Conservation (phyloP, 2,113 vertebrate species). For the Rana temporaria region DNA sequence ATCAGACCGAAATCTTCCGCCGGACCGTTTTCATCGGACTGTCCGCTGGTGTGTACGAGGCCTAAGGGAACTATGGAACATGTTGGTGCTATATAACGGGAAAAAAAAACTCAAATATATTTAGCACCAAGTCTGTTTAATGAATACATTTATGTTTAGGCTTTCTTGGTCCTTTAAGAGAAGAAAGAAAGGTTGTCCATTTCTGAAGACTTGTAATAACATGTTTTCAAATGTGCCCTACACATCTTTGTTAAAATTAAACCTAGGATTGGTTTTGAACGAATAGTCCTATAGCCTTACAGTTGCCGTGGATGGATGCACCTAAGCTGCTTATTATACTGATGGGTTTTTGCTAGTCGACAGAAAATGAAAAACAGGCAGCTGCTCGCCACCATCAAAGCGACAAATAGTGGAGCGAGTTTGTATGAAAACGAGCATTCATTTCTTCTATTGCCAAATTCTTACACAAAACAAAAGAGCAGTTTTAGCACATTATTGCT, state of each 20-base stretch:
- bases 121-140: no score
- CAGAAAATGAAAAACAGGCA: slow-evolving; percentile 85
- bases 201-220: slow-evolving; percentile 73
- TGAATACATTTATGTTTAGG: no score
- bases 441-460: slow-evolving; percentile 98
- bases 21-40: no score
- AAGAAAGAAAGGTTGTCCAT: slow-evolving; percentile 71
- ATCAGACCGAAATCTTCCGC: no score
- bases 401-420: slow-evolving; percentile 89
- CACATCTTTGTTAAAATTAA: slow-evolving; percentile 89
- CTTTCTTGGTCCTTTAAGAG: background rate
- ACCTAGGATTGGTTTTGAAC: slow-evolving; percentile 87
- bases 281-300: slow-evolving; percentile 86
- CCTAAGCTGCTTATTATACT: slow-evolving; percentile 99
- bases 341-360: slow-evolving; percentile 88
- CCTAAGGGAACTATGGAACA: no score
- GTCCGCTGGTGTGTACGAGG: no score
- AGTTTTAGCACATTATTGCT: slow-evolving; percentile 88
- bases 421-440: slow-evolving; percentile 97
- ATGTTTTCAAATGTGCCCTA: slow-evolving; percentile 84
- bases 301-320: slow-evolving; percentile 92
- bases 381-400: slow-evolving; percentile 90
- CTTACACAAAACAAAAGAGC: slow-evolving; percentile 89
- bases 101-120: no score
- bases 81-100: no score